These are phyloP conservation scores for Bellardia bayeri DNA, from an alignment of 2,888 invertebrate species.

Conservation along the genomic window DNA sequence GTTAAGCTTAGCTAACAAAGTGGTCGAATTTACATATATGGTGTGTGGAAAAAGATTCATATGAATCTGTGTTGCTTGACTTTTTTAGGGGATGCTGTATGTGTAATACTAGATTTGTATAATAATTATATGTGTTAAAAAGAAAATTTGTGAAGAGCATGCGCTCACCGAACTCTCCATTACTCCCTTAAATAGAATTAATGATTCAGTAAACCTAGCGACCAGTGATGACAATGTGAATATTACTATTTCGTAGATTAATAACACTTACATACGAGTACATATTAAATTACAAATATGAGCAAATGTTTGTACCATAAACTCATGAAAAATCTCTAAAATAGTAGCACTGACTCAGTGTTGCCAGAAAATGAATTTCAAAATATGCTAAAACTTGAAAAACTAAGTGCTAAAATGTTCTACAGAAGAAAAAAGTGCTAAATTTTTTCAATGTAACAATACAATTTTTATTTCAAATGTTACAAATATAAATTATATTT, in stretches of 20 bases:
- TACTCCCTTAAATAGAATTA: slow-evolving; percentile 36
- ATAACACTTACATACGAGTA: too few species aligned
- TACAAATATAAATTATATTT: too few species aligned
- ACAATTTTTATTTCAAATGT: too few species aligned
- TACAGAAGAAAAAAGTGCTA: too few species aligned
- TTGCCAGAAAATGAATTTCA: too few species aligned
- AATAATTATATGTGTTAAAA: slow-evolving; percentile 29
- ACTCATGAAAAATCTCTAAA: background rate
- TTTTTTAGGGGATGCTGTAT: slow-evolving; percentile 69
- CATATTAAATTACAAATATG: too few species aligned
- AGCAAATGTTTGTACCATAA: too few species aligned
- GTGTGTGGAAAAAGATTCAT: slow-evolving; percentile 43
- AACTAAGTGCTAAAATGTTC: too few species aligned
- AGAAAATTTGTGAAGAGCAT: slow-evolving; percentile 43
- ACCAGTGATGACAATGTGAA: background rate
- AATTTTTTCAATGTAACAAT: too few species aligned
- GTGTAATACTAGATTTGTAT: slow-evolving; percentile 20
- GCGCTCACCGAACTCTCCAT: slow-evolving; percentile 43
- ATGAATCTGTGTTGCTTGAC: slow-evolving; percentile 53
- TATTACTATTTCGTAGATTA: background rate
- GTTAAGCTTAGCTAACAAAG: slow-evolving; percentile 53
- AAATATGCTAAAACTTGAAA: too few species aligned
- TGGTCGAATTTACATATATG: slow-evolving; percentile 52
- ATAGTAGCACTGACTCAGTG: slow-evolving; percentile 9
- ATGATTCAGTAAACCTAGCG: background rate